Percentiles rank a stretch among this genome's conserved stretches.
These are phyloP conservation scores for Charaxes varanes DNA, from an alignment of 1,140 invertebrate species.

Conservation along the genomic window DNA sequence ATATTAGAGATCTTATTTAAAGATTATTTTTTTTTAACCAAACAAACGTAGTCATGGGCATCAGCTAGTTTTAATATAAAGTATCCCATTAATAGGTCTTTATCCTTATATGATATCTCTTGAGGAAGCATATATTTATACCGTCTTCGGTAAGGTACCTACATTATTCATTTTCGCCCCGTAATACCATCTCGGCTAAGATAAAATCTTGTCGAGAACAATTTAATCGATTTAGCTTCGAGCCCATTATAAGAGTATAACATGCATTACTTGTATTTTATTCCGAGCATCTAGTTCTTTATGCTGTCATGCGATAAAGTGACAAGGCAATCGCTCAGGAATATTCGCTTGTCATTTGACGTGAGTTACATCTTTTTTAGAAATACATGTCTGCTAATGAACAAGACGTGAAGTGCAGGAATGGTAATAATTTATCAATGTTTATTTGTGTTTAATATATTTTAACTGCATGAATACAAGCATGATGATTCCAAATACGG, in stretches of 20 bases:
- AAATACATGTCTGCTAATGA: conserved; percentile 6
- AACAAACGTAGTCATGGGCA: too few relatives aligned
- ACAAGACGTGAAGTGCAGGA: conserved; percentile 3
- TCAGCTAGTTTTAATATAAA: too few relatives aligned
- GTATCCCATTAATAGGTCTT: too few relatives aligned
- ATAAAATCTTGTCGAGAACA: conserved; percentile 14
- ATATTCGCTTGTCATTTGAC: conserved; percentile 23
- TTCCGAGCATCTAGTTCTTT: conserved; percentile 12
- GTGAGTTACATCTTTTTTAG: conserved; percentile 18
- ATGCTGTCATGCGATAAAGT: conserved; percentile 15
- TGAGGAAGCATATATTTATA: too few relatives aligned
- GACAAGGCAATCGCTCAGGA: conserved; percentile 19
- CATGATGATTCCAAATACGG: too few relatives aligned
- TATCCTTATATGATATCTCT: too few relatives aligned
- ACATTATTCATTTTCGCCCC: conserved; percentile 13
- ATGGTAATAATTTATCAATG: conserved; percentile 5
- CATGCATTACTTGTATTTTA: conserved; percentile 16
- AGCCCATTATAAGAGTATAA: conserved; percentile 16
- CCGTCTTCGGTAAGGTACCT: conserved; percentile 1
- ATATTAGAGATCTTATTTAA: too few relatives aligned
- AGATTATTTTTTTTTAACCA: too few relatives aligned
- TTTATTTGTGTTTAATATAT: conserved; percentile 5
- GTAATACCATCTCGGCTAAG: conserved; percentile 6
- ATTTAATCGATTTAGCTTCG: conserved; percentile 15
- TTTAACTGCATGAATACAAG: too few relatives aligned